Evolutionary conservation across 2,797 vertebrate genomes (phyloP), one percentile per base, ranked within the genome.

Genomic region (Catostomus latipinnis): DNA sequence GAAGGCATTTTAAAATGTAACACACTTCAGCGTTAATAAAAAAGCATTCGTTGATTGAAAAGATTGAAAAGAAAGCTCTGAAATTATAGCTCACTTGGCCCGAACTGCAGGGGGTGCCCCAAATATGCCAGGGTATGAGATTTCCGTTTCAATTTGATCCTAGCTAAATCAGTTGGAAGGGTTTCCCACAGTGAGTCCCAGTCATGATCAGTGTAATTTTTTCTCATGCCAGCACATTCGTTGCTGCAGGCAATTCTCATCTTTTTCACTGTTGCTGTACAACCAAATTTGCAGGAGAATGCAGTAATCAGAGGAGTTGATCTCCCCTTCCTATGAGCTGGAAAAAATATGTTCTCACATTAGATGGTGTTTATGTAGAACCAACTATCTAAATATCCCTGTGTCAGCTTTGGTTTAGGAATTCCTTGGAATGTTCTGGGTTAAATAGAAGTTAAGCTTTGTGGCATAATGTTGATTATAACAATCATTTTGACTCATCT

Each of bases 191-290:
- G 50, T 58, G 75, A 76, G 87, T 85, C 84, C 79, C 70, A 83
- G 88, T 87, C 88, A 87, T 83, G 88, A 91, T 92, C 89, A 84
- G 88, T 87, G 82, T 89, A 77, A 89, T 90, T 90, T 89, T 74
- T 86, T 89, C 87, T 92, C 85, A 82, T 87, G 87, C 86, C 81
- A 84, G 87, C 89, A 89, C 90, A 88, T 91, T 87, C 74, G 34
- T 85, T 83, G 90, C 91, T 88, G 85, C 81, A 82, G 86, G 91
- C 89, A 48, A 83, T 86, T 86, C 87, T 72, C 72, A 70, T 54
- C 16, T 58, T 50, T 76, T 84, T 81, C 71, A 9, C 81, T 63
- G 79, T 78, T 80, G 73, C 87, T 82, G 73, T 68, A 22, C 13
- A 43, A 84, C 68, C 62, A 87, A 83, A 89, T 90, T 83, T 88